Conservation (phyloP, 1,140 invertebrate genomes). For the Metaphire vulgaris region DNA sequence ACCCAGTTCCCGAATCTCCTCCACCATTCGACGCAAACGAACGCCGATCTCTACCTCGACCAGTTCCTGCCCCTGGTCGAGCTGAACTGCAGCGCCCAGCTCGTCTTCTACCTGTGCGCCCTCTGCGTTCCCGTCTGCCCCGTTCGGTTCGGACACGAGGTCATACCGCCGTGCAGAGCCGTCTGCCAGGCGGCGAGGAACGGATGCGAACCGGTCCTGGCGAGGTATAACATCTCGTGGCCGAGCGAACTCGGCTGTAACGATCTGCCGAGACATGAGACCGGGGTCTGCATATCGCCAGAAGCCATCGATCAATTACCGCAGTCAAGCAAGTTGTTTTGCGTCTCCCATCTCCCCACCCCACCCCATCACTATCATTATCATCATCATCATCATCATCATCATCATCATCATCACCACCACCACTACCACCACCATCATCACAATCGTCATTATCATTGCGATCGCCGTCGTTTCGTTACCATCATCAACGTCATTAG, state of each 20-base stretch:
- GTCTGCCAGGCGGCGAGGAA: conserved; percentile 41
- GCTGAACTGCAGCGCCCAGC: conserved; percentile 41
- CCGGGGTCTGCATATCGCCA: conserved; percentile 44
- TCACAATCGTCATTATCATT: neutral
- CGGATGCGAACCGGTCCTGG: conserved; percentile 44
- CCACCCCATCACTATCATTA: neutral
- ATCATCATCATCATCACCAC: neutral
- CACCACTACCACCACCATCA: neutral
- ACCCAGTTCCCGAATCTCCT: conserved; percentile 50
- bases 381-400: neutral
- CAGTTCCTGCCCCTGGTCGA: conserved; percentile 42
- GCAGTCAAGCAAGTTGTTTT: neutral
- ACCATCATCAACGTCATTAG: neutral
- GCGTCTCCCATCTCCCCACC: neutral
- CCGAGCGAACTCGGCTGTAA: conserved; percentile 41
- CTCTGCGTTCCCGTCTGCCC: conserved; percentile 48
- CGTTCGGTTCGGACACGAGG: conserved; percentile 38
- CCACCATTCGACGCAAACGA: conserved; percentile 48
- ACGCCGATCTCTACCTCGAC: conserved; percentile 44
- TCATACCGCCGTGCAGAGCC: conserved; percentile 43
- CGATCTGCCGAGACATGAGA: conserved; percentile 41
- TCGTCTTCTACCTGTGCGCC: conserved; percentile 45
- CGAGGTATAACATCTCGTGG: conserved; percentile 43
- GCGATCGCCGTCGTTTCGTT: neutral
- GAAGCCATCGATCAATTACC: conserved; percentile 35